Percentiles rank a stretch among this genome's conserved stretches.
These are phyloP conservation scores for Lutjanus argentimaculatus DNA, from an alignment of 2,797 vertebrate species.

Conservation along the genomic window DNA sequence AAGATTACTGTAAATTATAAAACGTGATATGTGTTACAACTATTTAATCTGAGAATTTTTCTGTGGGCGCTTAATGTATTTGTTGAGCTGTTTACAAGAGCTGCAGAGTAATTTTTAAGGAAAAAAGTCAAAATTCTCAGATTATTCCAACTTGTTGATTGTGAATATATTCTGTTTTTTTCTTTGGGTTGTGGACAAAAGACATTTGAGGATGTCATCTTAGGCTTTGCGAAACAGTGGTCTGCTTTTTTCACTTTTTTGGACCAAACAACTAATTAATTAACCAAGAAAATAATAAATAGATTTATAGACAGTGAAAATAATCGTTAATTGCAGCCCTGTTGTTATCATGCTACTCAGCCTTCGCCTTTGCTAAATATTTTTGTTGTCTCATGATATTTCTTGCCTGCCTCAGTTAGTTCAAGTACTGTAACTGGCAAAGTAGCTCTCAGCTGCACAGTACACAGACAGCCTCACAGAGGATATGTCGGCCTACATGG, in stretches of 20 bases:
- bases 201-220: too few species aligned
- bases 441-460: neutral
- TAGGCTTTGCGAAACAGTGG: too few species aligned
- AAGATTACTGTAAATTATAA: neutral
- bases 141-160: too few species aligned
- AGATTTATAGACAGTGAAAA: too few species aligned
- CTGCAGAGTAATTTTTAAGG: too few species aligned
- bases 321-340: too few species aligned
- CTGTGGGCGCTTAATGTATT: neutral
- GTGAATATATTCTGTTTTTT: too few species aligned
- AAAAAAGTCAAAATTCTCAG: too few species aligned
- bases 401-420: neutral
- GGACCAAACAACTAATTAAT: too few species aligned
- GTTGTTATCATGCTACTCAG: neutral
- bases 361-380: neutral
- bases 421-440: constrained; percentile 12
- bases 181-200: too few species aligned
- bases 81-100: neutral
- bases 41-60: neutral
- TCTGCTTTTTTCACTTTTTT: too few species aligned
- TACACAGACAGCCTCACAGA: constrained; percentile 5
- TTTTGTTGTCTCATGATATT: neutral
- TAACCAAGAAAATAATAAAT: too few species aligned
- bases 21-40: neutral
- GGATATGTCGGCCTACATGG: constrained; percentile 16